Conservation (phyloP, 2,888 invertebrate genomes). For the Phyto melanocephala region DNA sequence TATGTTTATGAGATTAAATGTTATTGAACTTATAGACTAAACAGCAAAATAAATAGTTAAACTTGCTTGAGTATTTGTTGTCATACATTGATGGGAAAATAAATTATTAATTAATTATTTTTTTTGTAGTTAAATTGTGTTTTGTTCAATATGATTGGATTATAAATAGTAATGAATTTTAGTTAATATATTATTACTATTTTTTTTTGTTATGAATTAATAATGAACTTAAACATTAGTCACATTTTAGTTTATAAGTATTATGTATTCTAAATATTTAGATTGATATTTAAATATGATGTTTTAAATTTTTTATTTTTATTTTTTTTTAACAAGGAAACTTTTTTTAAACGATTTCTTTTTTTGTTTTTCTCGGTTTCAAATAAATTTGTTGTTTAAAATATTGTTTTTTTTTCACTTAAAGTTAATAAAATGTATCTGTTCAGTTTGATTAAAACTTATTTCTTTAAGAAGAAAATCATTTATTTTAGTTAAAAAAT, state of each 20-base stretch:
- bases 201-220: constrained; percentile 37
- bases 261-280: not conserved
- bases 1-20: constrained; percentile 13
- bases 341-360: constrained; percentile 43
- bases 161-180: not conserved
- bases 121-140: constrained; percentile 10
- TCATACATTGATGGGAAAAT: not conserved
- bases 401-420: not conserved
- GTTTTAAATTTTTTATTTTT: not conserved
- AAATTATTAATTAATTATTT: too few species aligned
- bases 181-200: not conserved
- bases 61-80: not conserved
- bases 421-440: not conserved
- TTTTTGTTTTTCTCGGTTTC: constrained; percentile 7
- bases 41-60: constrained; percentile 2
- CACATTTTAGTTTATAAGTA: constrained; percentile 28
- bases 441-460: too few species aligned
- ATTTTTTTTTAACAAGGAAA: constrained; percentile 46
- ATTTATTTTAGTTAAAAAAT: not conserved
- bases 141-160: constrained; percentile 30
- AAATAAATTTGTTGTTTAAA: not conserved
- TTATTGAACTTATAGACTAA: constrained; percentile 29
- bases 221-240: constrained; percentile 55
- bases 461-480: not conserved
- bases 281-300: not conserved